Percentiles rank a stretch among this genome's conserved stretches.
phyloP scores from a whole-genome alignment of 2,113 vertebrate genomes.

The Carettochelys insculpta region DNA sequence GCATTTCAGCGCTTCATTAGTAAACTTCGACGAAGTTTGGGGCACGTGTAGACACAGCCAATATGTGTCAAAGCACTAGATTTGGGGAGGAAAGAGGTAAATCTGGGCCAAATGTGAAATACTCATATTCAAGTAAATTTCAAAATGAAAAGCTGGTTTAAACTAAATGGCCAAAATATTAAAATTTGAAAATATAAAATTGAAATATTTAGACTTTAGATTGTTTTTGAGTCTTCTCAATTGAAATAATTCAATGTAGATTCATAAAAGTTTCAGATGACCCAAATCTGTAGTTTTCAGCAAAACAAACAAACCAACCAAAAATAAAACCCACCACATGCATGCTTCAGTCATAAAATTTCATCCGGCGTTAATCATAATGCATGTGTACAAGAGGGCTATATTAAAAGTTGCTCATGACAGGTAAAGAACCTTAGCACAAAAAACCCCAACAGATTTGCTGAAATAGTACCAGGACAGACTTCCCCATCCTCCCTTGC shows the following conservation, averaged over 20 bases:
- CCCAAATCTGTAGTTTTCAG: neutral
- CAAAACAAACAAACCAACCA: too few species aligned
- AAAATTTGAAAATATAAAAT: neutral
- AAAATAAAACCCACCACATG: neutral
- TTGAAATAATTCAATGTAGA: neutral
- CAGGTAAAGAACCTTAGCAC: neutral
- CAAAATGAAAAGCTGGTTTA: neutral
- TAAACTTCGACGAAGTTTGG: too few species aligned
- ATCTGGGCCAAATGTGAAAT: neutral
- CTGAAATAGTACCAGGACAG: fast-evolving
- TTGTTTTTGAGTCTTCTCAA: neutral
- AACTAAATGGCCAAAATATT: neutral
- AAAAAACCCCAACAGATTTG: neutral
- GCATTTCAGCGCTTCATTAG: too few species aligned
- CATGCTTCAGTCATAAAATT: neutral
- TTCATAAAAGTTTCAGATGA: neutral
- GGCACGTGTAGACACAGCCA: too few species aligned
- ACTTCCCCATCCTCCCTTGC: neutral
- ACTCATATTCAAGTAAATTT: neutral
- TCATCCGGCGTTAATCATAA: neutral
- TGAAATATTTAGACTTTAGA: neutral
- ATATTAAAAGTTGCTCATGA: neutral
- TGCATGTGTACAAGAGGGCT: neutral
- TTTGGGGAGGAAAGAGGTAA: neutral
- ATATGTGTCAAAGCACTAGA: neutral